phyloP scores from a whole-genome alignment of 2,797 vertebrate genomes.

The Serranus cabrilla region DNA sequence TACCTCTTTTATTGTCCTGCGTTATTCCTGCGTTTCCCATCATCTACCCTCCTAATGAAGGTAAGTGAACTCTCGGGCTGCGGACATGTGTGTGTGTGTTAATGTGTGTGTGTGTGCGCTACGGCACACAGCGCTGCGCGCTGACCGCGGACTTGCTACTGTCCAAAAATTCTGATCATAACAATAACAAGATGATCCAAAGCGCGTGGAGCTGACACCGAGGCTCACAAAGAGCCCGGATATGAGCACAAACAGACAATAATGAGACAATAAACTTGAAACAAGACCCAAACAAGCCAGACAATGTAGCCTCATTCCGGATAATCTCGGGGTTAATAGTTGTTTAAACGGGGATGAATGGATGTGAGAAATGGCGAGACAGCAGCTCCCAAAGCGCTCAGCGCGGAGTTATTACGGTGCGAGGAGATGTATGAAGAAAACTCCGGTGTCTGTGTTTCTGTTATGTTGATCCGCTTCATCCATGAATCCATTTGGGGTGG shows the following conservation, averaged over 20 bases:
- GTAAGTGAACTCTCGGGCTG: constrained; percentile 83
- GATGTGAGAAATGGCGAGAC: constrained; percentile 17
- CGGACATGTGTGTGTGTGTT: constrained; percentile 45
- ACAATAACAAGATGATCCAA: constrained; percentile 24
- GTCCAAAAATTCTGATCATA: constrained; percentile 40
- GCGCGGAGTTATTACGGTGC: constrained; percentile 27
- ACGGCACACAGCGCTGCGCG: constrained; percentile 34
- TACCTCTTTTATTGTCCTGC: constrained; percentile 79
- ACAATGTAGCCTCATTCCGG: constrained; percentile 13
- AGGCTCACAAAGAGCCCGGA: background rate
- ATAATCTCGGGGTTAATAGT: constrained; percentile 34
- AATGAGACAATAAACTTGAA: constrained; percentile 47
- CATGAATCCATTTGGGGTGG: constrained; percentile 36
- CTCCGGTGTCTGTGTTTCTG: constrained; percentile 29
- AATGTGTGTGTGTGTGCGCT: constrained; percentile 11
- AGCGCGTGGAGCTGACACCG: constrained; percentile 27
- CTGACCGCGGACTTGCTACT: constrained; percentile 36
- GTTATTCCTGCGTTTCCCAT: constrained; percentile 79
- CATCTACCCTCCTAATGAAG: constrained; percentile 92
- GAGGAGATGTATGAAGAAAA: constrained; percentile 2
- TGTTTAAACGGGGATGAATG: constrained; percentile 35
- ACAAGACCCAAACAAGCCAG: constrained; percentile 24
- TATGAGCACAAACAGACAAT: background rate
- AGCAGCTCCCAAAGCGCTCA: constrained; percentile 23
- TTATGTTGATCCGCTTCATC: constrained; percentile 12